These are phyloP conservation scores for Megamerina dolium DNA, from an alignment of 2,888 invertebrate species.

Conservation along the genomic window DNA sequence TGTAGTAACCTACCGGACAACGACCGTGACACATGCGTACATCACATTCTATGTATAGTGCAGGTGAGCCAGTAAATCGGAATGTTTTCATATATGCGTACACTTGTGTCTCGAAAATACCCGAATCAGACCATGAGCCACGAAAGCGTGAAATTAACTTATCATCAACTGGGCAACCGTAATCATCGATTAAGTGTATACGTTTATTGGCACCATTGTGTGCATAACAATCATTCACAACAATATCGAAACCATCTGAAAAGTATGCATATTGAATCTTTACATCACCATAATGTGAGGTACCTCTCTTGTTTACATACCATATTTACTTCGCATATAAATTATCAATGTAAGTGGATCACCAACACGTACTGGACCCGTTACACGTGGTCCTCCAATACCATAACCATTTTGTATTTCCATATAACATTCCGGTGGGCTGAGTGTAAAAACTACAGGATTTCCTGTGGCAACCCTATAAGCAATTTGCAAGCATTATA, in stretches of 20 bases:
- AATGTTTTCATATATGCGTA: conserved; percentile 90
- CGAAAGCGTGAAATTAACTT: conserved; percentile 87
- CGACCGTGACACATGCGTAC: conserved; percentile 93
- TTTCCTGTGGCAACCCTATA: conserved; percentile 86
- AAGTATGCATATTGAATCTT: too few relatives aligned
- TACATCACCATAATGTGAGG: too few relatives aligned
- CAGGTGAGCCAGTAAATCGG: conserved; percentile 87
- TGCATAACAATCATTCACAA: conserved; percentile 89
- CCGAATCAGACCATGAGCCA: conserved; percentile 87
- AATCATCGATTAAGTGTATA: conserved; percentile 87
- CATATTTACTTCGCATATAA: conserved; percentile 92
- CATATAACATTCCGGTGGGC: conserved; percentile 94
- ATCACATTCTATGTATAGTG: conserved; percentile 90
- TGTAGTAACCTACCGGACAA: conserved; percentile 74
- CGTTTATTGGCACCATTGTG: conserved; percentile 90
- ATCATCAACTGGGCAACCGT: conserved; percentile 89
- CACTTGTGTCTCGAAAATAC: conserved; percentile 87
- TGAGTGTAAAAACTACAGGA: conserved; percentile 86
- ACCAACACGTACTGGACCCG: conserved; percentile 85
- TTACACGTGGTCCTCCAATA: conserved; percentile 74
- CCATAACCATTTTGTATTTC: conserved; percentile 90
- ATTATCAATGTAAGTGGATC: conserved; percentile 88
- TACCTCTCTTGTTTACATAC: too few relatives aligned
- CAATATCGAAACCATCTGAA: conserved; percentile 88
- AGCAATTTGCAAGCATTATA: conserved; percentile 12